These are phyloP conservation scores for Enteromius treurensis DNA, from an alignment of 2,797 vertebrate genomes.

Conservation along the genomic window DNA sequence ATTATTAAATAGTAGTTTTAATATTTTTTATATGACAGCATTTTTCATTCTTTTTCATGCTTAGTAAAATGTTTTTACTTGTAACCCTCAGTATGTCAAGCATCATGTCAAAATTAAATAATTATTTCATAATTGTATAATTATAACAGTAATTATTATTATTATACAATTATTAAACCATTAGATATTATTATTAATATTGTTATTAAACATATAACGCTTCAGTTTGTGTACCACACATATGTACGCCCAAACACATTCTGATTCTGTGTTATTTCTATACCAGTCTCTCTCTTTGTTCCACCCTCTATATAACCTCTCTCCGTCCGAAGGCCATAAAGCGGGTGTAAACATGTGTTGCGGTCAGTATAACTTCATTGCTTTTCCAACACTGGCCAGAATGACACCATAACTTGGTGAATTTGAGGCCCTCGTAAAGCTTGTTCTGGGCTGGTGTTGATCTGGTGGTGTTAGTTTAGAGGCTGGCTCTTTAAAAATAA, in stretches of 20 bases:
- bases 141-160: no score
- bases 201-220: no score
- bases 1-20: background rate
- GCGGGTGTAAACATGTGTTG: constrained; percentile 3
- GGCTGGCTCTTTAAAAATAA: background rate
- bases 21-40: no score
- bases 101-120: no score
- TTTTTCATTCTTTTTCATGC: no score
- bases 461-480: background rate
- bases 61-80: no score
- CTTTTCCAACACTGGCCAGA: background rate
- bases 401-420: background rate
- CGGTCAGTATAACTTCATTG: constrained; percentile 32
- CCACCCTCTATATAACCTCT: background rate
- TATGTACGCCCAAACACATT: background rate
- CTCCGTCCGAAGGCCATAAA: background rate
- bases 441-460: background rate
- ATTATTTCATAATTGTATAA: no score
- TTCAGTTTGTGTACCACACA: no score
- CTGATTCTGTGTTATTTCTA: background rate
- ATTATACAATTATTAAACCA: no score
- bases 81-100: no score
- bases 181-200: no score
- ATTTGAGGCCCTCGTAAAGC: background rate
- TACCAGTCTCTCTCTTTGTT: background rate